Evolutionary conservation across 2,888 invertebrate species (phyloP), one percentile per base, ranked within the genome.

Genomic region (Blera fallax): DNA sequence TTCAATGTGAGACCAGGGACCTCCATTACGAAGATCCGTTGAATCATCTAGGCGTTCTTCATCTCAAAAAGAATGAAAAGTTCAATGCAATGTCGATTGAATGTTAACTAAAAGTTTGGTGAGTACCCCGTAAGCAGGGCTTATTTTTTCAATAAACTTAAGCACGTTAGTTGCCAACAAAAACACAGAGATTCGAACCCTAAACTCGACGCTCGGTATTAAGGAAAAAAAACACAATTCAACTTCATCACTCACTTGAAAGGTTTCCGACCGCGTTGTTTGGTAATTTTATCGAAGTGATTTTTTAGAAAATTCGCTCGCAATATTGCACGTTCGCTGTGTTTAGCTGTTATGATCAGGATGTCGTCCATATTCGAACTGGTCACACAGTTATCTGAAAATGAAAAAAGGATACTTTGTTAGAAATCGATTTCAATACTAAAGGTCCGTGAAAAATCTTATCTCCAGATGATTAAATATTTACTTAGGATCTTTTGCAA

Each of bases 251-350:
- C 93, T 93, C 92, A 96, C 96, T 95, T 96, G 93, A 96, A 96
- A 87, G 96, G 95, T 88, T 95, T 95, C 89, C 96, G 94, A 82
- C 96, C 96, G 89, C 96, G 94, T 90, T 96, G 96, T 85, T 95
- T 95, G 93, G 96, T 96, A 88, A 96, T 96, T 92, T 96, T 96
- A 91, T 96, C 96, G 91, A 97, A 97, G 91, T 96, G 96, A 73
- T 95, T 95, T 58, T 95, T 95, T 88, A 97, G 94, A 91, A 96
- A 97, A 90, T 96, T 95, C 16, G 96, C 96, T 96, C 97, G 96
- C 67, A 96, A 92, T 24, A 94, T 94, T 84, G 97, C 96, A 88
- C 96, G 95, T 64, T 96, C 95, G 88, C 96, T 96, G 80, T 95
- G 95, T 78, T 95, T 95, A 89, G 96, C 95, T 90, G 96, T 96